phyloP scores from a whole-genome alignment of 1,140 invertebrate species.

The Drosophila melanica region DNA sequence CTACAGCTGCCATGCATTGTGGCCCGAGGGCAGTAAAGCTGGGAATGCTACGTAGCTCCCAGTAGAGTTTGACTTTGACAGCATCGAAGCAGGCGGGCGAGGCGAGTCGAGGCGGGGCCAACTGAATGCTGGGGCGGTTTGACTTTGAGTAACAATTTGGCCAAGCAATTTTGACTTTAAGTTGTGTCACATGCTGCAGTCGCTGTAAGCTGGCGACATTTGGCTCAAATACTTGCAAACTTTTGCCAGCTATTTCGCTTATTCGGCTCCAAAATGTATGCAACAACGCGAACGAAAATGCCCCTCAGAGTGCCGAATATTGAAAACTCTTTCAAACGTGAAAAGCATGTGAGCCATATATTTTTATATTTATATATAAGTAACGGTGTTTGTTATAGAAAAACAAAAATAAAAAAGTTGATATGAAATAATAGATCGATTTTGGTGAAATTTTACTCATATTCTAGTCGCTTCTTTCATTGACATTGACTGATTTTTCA shows the following conservation, averaged over 20 bases:
- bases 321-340: no score
- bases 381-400: no score
- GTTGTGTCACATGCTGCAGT: slow-evolving; percentile 33
- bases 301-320: no score
- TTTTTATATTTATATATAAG: no score
- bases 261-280: slow-evolving; percentile 2
- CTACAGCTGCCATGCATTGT: slow-evolving; percentile 67
- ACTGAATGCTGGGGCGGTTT: slow-evolving; percentile 15
- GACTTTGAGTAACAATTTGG: slow-evolving; percentile 47
- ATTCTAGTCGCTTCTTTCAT: no score
- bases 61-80: slow-evolving; percentile 36
- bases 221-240: slow-evolving; percentile 21
- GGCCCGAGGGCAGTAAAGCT: slow-evolving; percentile 30
- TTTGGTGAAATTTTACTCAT: no score
- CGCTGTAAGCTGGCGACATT: slow-evolving; percentile 21
- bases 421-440: no score
- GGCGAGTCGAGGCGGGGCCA: neutral
- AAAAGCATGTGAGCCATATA: no score
- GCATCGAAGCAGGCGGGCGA: neutral
- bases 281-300: slow-evolving; percentile 11
- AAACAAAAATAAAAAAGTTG: no score
- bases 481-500: no score
- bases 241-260: slow-evolving; percentile 12
- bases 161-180: slow-evolving; percentile 49
- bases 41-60: slow-evolving; percentile 10